Conservation (phyloP, 2,113 vertebrate genomes). For the Eleginops maclovinus region DNA sequence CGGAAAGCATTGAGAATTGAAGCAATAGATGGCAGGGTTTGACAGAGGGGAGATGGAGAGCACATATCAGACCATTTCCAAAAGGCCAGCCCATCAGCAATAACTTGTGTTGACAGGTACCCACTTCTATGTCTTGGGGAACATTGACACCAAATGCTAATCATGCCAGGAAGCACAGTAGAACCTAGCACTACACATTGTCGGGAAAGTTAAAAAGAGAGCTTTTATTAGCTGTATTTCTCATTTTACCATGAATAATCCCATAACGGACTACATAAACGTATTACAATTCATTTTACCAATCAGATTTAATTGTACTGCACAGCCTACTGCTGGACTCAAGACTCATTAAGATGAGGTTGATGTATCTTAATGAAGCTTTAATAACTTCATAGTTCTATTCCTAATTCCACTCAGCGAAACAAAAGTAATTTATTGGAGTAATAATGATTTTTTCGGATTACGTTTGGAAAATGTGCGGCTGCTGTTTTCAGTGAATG, state of each 20-base stretch:
- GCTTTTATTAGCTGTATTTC: slow-evolving; percentile 7
- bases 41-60: slow-evolving; percentile 29
- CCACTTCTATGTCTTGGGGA: slow-evolving; percentile 39
- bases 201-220: neutral
- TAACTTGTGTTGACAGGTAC: slow-evolving; percentile 60
- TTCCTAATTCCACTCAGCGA: neutral
- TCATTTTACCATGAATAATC: slow-evolving; percentile 58
- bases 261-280: slow-evolving; percentile 6
- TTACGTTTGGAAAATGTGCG: neutral
- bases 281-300: slow-evolving; percentile 30
- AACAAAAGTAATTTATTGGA: slow-evolving; percentile 2
- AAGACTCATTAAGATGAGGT: neutral
- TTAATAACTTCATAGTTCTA: slow-evolving; percentile 5
- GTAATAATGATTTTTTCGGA: neutral
- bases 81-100: slow-evolving; percentile 63
- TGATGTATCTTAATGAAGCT: slow-evolving; percentile 26
- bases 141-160: slow-evolving; percentile 47
- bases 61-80: slow-evolving; percentile 35
- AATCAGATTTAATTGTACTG: slow-evolving; percentile 25
- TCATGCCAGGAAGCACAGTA: slow-evolving; percentile 26
- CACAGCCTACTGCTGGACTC: slow-evolving; percentile 24
- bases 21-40: slow-evolving; percentile 39
- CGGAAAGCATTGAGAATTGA: slow-evolving; percentile 56
- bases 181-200: slow-evolving; percentile 3
- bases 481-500: neutral